Percentiles rank a stretch among this genome's conserved stretches.
phyloP scores from a whole-genome alignment of 1,140 invertebrate genomes.

The Galendromus occidentalis region DNA sequence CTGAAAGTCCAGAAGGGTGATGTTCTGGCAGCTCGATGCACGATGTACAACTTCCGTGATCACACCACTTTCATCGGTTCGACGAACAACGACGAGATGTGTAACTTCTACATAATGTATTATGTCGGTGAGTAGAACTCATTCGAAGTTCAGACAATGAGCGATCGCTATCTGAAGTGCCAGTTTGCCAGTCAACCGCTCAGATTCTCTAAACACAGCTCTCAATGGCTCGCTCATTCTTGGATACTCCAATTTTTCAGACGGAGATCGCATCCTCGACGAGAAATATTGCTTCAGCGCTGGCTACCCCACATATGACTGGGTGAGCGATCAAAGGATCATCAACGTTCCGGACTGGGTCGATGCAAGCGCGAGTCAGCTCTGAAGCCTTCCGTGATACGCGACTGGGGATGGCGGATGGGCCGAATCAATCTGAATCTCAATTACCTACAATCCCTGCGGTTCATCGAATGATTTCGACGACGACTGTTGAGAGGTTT shows the following conservation, averaged over 20 bases:
- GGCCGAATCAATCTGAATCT: too few relatives aligned
- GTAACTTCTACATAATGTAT: conserved; percentile 98
- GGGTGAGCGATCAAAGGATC: conserved; percentile 40
- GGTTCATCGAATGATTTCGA: too few relatives aligned
- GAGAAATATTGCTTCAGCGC: conserved; percentile 65
- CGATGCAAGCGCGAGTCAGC: conserved; percentile 38
- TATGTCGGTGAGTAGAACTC: conserved; percentile 40
- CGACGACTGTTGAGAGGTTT: too few relatives aligned
- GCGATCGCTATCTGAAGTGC: too few relatives aligned
- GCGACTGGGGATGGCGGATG: too few relatives aligned
- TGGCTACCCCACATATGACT: conserved; percentile 62
- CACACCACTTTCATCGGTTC: conserved; percentile 48
- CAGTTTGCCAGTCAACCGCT: too few relatives aligned
- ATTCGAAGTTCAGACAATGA: too few relatives aligned
- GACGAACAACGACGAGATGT: conserved; percentile 93
- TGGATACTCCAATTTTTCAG: conserved; percentile 10
- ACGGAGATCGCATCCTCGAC: conserved; percentile 49
- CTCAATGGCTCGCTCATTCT: too few relatives aligned
- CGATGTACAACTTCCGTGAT: conserved; percentile 52
- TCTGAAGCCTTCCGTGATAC: too few relatives aligned
- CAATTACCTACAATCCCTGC: too few relatives aligned
- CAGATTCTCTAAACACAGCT: too few relatives aligned
- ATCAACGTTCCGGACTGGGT: conserved; percentile 45
- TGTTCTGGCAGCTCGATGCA: conserved; percentile 65
- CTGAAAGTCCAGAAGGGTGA: conserved; percentile 47